Evolutionary conservation across 2,113 vertebrate genomes (phyloP), one percentile per base, ranked within the genome.

Genomic region (Hemicordylus capensis): DNA sequence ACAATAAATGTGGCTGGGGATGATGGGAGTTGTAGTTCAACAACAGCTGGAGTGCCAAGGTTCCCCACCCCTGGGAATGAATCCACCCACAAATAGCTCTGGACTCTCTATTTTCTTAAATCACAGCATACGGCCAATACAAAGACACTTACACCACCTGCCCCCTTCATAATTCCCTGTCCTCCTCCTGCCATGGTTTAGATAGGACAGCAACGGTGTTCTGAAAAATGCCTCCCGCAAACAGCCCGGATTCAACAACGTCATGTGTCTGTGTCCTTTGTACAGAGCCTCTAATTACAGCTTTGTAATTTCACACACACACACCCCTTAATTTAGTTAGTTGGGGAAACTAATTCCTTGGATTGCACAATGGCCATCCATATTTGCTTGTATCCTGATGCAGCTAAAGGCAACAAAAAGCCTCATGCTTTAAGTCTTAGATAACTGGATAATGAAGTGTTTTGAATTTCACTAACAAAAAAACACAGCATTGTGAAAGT

Each of bases 61-160:
- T n/a, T n/a, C n/a, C n/a, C n/a, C n/a, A n/a, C n/a, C n/a, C n/a
- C n/a, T 76, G 72, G 63, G 90, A 87, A 91, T 46, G 4, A 63
- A 72, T 37, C 80, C 82, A 87, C 64, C 39, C 19, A 77, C 78
- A 91, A 91, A 3, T 86, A 48, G 70, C 70, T 79, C 76, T 26
- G 74, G 24, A 24, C 75, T 44, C 31, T 31, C 79, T 66, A 66
- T 56, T 79, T 93, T 63, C 44, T 64, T 89, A 90, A 87, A 91
- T 93, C 91, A 87, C 87, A 83, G 70, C 31, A 81, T 70, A 89
- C 73, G 85, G n/a, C n/a, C n/a, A n/a, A n/a, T n/a, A 83, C 61
- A 76, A 91, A 92, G 46, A 83, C 24, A 61, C 7, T 31, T 77
- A 4, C 17, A 74, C 48, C 3, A 54, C n/a, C n/a, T n/a, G n/a